Base-by-base conservation (phyloP, 2,888 invertebrate species). In the Tetheella fluctuosa region DNA sequence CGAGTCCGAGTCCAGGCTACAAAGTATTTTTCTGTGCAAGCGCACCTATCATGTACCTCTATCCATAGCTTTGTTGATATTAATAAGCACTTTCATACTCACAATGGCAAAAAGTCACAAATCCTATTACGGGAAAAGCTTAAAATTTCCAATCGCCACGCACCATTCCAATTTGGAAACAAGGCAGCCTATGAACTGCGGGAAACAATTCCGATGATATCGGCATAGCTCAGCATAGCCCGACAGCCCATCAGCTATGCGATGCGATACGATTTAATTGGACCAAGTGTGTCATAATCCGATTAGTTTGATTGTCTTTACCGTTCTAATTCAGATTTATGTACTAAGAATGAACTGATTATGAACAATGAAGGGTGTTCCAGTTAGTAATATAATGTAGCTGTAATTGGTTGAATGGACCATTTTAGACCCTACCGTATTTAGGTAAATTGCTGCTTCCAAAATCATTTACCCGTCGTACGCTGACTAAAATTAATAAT, bases 131-230 rank as follows among this genome's bases (percentile, higher is more conserved):
- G 60, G 61, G 54, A 61, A 64, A 54, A 59, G 57, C 66, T 66
- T 77, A 66, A 75, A 76, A 70, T 64, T 67, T 70, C 60, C 69
- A 60, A 70, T 69, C 77, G 73, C 71, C 64, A 61, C 58, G 63
- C 23, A 59, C 60, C 60, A 54, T 64, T 69, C 54, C 55, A 37
- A 55, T 55, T 55, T 30, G 34, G 55, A 17, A 30, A 34, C 55
- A 17, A 28, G 30, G 20, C 20, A 55, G 30, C 17, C 55, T 55
- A 30, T 55, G 55, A 55, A 55, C 55, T 20, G 30, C 23, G 34
- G 37, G 20, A 23, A 55, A 55, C 23, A 55, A 15, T 37, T 12
- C 30, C 55, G 13, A 13, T 55, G 20, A 10, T 54, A 28, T 54
- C 30, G 54, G 23, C 39, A 39, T 42, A 42, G 42, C 42, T 34